Evolutionary conservation across 2,797 vertebrate species (phyloP).

Genomic region (Bradypodion pumilum): DNA sequence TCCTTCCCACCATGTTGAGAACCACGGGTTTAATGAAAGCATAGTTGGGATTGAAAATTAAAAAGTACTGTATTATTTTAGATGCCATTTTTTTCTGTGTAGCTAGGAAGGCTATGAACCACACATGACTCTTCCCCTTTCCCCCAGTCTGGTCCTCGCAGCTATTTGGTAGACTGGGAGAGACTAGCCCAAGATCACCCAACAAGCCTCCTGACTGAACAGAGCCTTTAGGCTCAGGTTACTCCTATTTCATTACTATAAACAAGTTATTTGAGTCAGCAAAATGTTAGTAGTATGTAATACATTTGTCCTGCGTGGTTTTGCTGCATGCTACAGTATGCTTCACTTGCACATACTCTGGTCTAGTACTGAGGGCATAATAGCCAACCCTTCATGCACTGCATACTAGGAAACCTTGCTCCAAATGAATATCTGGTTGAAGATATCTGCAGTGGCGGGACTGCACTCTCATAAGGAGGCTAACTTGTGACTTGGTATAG

Average conservation of each 20-base stretch:
- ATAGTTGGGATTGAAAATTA: neutral
- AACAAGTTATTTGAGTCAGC: neutral
- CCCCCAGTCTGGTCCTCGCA: neutral
- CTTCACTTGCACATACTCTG: neutral
- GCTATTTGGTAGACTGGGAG: neutral
- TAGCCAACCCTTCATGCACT: neutral
- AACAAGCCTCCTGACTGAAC: neutral
- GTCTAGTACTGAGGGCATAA: neutral
- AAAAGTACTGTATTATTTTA: neutral
- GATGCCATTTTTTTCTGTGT: neutral
- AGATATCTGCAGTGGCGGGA: neutral
- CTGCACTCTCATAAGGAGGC: neutral
- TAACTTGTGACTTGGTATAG: neutral
- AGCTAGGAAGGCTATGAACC: neutral
- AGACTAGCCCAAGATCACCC: neutral
- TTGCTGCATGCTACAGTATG: neutral
- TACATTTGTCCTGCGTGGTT: neutral
- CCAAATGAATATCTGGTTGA: neutral
- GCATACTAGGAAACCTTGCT: neutral
- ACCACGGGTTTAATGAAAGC: constrained; percentile 1
- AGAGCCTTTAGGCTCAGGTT: neutral
- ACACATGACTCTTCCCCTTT: neutral
- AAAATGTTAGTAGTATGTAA: neutral
- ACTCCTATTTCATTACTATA: neutral
- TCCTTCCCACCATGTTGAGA: too few species aligned